Evolutionary conservation across 2,888 invertebrate species (phyloP).

Genomic region (Ganaspis brasiliensis): DNA sequence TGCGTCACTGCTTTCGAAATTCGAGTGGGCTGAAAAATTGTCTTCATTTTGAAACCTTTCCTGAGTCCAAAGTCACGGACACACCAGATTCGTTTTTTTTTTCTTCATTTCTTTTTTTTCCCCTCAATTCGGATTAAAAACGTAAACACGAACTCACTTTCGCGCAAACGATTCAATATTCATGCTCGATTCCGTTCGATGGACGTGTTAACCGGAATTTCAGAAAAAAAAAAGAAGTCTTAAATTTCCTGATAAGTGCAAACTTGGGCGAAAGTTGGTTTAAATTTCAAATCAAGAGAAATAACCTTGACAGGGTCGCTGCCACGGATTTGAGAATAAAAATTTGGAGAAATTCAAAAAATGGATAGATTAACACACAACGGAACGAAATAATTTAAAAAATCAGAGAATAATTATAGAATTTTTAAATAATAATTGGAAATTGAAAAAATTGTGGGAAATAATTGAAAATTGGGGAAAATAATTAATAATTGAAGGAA

Average conservation of each 20-base stretch:
- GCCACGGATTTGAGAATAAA: too few species aligned
- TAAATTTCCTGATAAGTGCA: neutral
- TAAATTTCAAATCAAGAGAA: too few species aligned
- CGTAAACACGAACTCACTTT: conserved; percentile 30
- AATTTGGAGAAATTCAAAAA: too few species aligned
- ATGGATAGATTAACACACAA: too few species aligned
- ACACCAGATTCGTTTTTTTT: neutral
- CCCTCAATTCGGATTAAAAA: conserved; percentile 9
- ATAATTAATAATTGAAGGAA: too few species aligned
- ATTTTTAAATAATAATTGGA: too few species aligned
- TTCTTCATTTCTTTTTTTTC: neutral
- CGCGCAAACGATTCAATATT: conserved; percentile 37
- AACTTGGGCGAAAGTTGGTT: conserved; percentile 3
- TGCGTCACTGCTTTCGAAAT: conserved; percentile 36
- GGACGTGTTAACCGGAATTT: conserved; percentile 25
- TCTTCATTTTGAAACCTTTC: neutral
- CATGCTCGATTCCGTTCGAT: conserved; percentile 28
- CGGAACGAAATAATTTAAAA: too few species aligned
- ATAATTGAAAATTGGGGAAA: too few species aligned
- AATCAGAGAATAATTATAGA: too few species aligned
- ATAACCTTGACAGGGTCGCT: too few species aligned
- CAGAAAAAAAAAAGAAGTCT: neutral
- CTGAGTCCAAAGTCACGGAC: neutral
- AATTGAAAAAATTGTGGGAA: too few species aligned
- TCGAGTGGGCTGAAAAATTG: conserved; percentile 5